A percentile compares a stretch with the other conserved stretches of the same genome.
These are phyloP conservation scores for Marmota monax DNA, from an alignment of 2,113 vertebrate species.

Conservation along the genomic window DNA sequence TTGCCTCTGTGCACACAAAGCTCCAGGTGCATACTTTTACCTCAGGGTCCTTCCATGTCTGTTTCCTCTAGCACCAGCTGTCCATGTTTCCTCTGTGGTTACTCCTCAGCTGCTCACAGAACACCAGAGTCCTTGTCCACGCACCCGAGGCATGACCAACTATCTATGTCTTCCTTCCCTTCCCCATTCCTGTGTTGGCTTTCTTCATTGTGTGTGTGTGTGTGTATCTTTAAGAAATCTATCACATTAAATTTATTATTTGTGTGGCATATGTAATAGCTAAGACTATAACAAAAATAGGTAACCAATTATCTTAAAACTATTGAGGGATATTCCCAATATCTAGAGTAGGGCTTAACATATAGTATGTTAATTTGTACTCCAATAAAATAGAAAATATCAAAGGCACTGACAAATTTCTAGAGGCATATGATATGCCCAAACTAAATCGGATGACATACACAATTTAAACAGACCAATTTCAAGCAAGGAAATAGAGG, in stretches of 20 bases:
- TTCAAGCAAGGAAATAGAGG: too few relatives aligned
- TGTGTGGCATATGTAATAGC: too few relatives aligned
- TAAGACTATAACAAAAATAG: too few relatives aligned
- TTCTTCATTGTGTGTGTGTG: not conserved
- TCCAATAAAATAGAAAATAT: too few relatives aligned
- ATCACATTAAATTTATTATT: too few relatives aligned
- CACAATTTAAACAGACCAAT: too few relatives aligned
- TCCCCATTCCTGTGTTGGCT: not conserved
- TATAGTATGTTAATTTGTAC: not conserved
- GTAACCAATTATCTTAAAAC: too few relatives aligned
- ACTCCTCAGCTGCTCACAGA: not conserved
- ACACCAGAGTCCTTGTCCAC: not conserved
- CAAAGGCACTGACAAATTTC: too few relatives aligned
- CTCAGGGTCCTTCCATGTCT: too few relatives aligned
- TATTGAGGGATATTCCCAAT: not conserved
- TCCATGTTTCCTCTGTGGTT: not conserved
- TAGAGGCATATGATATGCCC: too few relatives aligned
- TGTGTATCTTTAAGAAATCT: too few relatives aligned
- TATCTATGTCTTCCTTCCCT: not conserved
- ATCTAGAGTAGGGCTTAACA: not conserved
- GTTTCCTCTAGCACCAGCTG: not conserved
- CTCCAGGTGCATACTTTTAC: not conserved
- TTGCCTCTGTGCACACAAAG: not conserved
- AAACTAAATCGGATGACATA: too few relatives aligned
- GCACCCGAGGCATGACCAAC: not conserved